phyloP scores from a whole-genome alignment of 2,113 vertebrate genomes.

The Rhegmatorhina hoffmannsi region DNA sequence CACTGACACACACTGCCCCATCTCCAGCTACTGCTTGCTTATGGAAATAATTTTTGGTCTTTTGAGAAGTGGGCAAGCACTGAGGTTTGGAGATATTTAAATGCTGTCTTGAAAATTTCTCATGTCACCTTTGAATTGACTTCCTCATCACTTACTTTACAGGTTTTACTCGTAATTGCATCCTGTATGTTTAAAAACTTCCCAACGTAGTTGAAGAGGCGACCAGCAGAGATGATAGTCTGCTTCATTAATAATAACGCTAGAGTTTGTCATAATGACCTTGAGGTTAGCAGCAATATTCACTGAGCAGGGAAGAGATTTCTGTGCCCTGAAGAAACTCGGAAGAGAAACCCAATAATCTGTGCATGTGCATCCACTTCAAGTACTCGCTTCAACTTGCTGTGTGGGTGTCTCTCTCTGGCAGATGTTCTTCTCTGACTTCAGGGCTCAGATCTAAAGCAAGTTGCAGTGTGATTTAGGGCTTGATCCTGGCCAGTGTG shows the following conservation, averaged over 20 bases:
- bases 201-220: neutral
- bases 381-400: neutral
- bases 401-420: neutral
- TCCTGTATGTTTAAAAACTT: neutral
- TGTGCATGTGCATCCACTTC: neutral
- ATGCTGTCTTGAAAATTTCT: neutral
- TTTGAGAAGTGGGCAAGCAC: neutral
- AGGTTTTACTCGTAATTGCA: neutral
- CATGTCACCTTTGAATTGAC: neutral
- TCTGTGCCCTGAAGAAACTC: constrained; percentile 22
- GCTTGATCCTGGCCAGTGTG: neutral
- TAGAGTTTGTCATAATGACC: neutral
- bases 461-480: neutral
- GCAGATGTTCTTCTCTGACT: neutral
- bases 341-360: neutral
- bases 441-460: neutral
- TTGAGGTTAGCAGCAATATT: neutral
- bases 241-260: neutral
- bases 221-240: neutral
- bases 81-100: neutral
- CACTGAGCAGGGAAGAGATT: neutral
- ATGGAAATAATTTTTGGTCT: neutral
- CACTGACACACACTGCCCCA: neutral
- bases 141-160: neutral
- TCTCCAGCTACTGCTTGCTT: neutral